Base-by-base conservation (phyloP, 2,797 vertebrate genomes). In the Anas georgica region DNA sequence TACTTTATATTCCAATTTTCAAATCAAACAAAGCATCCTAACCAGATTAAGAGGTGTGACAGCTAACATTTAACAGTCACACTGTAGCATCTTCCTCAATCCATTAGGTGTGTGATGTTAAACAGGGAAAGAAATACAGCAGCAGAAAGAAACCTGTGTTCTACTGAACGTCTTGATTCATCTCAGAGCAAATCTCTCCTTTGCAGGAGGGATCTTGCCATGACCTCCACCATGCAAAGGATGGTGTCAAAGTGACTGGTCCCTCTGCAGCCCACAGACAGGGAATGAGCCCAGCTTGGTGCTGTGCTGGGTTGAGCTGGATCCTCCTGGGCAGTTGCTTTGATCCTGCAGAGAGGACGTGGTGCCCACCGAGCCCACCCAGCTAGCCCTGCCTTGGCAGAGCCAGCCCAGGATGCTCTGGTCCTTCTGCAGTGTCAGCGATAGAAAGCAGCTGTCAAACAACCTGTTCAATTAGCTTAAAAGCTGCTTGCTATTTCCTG, bases 141-240 rank as follows among this genome's bases (percentile, higher is more conserved):
- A 37, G 35, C 9, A 41, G 52, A 41, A 22, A 33, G 29, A 55
- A 68, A 7, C 39, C 12, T 15, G 54, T 29, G 50, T 4, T 1
- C 29, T n/a, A 3, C 29, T 13, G 18, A 11, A 6, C 3, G 1
- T 2, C 0, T 35, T 13, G 55, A 58, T 28, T 21, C 45, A 28
- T 10, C 76, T n/a, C 23, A 7, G 37, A 64, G 41, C 7, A 60
- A 10, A n/a, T n/a, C n/a, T n/a, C n/a, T n/a, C n/a, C n/a, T n/a
- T n/a, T n/a, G n/a, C n/a, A n/a, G n/a, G n/a, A n/a, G n/a, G n/a
- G n/a, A n/a, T n/a, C n/a, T n/a, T n/a, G n/a, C n/a, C n/a, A n/a
- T n/a, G n/a, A n/a, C 62, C 45, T 58, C 28, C 0, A 3, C 26
- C 2, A 0, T 0, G 28, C 28, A 4, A 56, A 33, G 12, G 59